phyloP scores from a whole-genome alignment of 2,113 vertebrate species.

The Ptyas mucosa region DNA sequence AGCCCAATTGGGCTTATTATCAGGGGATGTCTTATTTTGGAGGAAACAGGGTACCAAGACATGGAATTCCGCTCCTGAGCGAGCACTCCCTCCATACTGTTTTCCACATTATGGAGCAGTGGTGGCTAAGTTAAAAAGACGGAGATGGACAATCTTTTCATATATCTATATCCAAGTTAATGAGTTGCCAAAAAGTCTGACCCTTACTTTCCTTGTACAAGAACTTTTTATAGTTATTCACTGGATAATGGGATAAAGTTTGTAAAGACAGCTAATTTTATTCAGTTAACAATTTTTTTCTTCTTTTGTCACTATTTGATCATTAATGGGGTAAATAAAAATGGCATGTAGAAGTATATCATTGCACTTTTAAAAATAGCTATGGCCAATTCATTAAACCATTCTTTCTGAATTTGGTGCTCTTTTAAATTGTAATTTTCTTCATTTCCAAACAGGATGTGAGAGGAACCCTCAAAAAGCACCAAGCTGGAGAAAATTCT shows the following conservation, averaged over 20 bases:
- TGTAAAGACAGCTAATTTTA: constrained; percentile 32
- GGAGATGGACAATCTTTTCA: constrained; percentile 7
- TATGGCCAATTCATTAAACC: background rate
- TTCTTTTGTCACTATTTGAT: constrained; percentile 7
- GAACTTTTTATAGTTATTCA: constrained; percentile 36
- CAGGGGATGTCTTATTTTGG: too few relatives aligned
- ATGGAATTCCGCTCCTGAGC: background rate
- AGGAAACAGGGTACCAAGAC: background rate
- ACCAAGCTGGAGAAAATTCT: background rate
- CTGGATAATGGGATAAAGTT: constrained; percentile 45
- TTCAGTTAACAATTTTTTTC: constrained; percentile 34
- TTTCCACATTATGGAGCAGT: background rate
- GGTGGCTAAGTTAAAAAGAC: background rate
- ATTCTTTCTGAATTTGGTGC: background rate
- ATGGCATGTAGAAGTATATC: background rate
- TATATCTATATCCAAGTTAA: background rate
- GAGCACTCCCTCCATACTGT: background rate
- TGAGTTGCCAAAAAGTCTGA: constrained; percentile 57
- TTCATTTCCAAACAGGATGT: background rate
- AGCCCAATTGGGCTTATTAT: too few relatives aligned
- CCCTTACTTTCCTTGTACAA: constrained; percentile 35
- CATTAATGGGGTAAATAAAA: background rate
- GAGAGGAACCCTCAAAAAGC: background rate
- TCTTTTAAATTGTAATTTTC: background rate
- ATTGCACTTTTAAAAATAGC: background rate